Evolutionary conservation across 2,113 vertebrate species (phyloP).

Genomic region (Clinocottus analis): DNA sequence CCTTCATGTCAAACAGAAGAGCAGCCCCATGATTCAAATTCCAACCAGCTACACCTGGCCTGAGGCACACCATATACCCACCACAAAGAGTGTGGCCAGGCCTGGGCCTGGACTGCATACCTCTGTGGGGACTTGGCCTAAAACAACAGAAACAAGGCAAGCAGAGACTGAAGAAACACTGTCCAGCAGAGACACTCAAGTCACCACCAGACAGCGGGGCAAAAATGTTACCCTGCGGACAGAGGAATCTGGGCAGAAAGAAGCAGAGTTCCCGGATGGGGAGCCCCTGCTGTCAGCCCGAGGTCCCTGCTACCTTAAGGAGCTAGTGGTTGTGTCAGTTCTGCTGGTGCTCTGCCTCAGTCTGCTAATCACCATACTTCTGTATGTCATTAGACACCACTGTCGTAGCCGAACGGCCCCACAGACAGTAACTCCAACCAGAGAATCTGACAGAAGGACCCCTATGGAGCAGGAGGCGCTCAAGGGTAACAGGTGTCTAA

Average conservation of each 20-base stretch:
- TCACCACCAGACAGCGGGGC: constrained; percentile 5
- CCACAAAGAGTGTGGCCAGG: neutral
- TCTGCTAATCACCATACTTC: constrained; percentile 56
- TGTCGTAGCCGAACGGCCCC: constrained; percentile 64
- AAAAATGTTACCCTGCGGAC: constrained; percentile 33
- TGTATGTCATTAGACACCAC: constrained; percentile 64
- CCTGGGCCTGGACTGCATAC: neutral
- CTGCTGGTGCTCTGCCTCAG: constrained; percentile 76
- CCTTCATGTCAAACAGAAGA: constrained; percentile 77
- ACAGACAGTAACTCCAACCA: constrained; percentile 22
- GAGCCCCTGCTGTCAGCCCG: constrained; percentile 8
- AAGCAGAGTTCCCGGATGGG: neutral
- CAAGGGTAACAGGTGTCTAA: constrained; percentile 27
- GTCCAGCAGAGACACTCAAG: constrained; percentile 5
- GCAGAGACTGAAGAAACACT: constrained; percentile 23
- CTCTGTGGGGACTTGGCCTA: constrained; percentile 6
- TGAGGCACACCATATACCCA: neutral
- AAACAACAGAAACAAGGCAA: constrained; percentile 15
- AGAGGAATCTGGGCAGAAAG: neutral
- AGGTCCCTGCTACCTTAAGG: constrained; percentile 69
- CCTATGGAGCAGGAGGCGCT: constrained; percentile 66
- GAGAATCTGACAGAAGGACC: constrained; percentile 37
- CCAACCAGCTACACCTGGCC: neutral
- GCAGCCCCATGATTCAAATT: constrained; percentile 33
- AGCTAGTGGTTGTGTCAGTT: constrained; percentile 78